Evolutionary conservation across 2,113 vertebrate genomes (phyloP).

Genomic region (Corythornis vintsioides): DNA sequence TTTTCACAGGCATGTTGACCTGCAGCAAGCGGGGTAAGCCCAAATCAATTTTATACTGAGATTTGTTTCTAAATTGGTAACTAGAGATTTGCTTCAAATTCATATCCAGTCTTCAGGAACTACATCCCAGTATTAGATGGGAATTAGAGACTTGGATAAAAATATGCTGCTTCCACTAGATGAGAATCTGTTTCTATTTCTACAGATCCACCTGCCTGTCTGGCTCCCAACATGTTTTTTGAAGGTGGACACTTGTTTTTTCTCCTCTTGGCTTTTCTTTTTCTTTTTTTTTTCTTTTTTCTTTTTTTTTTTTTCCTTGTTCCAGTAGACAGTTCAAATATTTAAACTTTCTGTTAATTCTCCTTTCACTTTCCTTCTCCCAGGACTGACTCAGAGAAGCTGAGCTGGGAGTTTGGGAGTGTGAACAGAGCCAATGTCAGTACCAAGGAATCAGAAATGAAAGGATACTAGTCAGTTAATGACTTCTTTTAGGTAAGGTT

Average conservation of each 20-base stretch:
- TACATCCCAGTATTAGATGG: background rate
- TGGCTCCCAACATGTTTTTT: background rate
- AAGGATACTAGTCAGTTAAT: background rate
- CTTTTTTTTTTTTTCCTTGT: background rate
- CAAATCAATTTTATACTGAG: background rate
- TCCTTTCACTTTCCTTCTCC: background rate
- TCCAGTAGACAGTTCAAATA: background rate
- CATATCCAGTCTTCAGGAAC: background rate
- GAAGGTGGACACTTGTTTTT: background rate
- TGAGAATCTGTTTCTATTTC: background rate
- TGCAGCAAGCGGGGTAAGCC: background rate
- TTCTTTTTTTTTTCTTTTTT: background rate
- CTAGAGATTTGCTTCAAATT: background rate
- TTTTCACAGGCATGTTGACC: background rate
- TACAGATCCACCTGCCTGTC: background rate
- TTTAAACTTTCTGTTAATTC: background rate
- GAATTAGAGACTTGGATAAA: constrained; percentile 3
- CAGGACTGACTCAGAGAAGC: background rate
- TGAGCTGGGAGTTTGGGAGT: background rate
- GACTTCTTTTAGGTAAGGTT: background rate
- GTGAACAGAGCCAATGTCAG: background rate
- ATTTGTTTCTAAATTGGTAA: constrained; percentile 14
- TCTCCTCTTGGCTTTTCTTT: background rate
- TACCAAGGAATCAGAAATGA: background rate
- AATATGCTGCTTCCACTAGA: background rate